Base-by-base conservation (phyloP, 2,888 invertebrate species). In the Cheilosia impressa region DNA sequence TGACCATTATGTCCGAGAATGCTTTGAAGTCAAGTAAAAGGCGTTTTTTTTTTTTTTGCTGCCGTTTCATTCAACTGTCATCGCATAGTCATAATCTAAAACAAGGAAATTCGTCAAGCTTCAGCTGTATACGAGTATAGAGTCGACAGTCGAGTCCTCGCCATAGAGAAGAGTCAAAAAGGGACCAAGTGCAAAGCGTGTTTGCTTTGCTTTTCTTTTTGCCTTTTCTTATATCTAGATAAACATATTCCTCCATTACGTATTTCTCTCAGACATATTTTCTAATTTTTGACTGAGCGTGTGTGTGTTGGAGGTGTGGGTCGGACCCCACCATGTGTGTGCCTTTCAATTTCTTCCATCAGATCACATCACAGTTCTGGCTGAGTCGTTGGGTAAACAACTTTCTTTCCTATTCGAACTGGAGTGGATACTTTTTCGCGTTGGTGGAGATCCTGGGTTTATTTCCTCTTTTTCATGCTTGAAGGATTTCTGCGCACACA, bases 71-170 rank as follows among this genome's bases (percentile, higher is more conserved):
- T 17, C 52, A 24, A 4, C 52, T 43, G 53, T 62, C 62, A 68
- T 53, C 41, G 60, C 24, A 24, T 57, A 76, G 60, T 76, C 76
- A 60, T 60, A 76, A 68, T 66, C 63, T 38, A 2, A 57, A 63
- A 62, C 78, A 63, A 69, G 47, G 50, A 71, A 63, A 78, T 78
- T 63, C 69, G 63, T 71, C 69, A 78, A 63, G 38, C 55, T 45
- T 19, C 68, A 57, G 57, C 41, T 19, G 47, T 19, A 15, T 43
- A 47, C 47, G 19, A 10, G 19, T 13, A 22, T 24, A 24, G 5
- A 24, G 24, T 13, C 2, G 52, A 24, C 2, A 24, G 24, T 13
- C 2, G 52, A 22, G 10, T 24, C 22, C 22, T 50, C 9, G 63
- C 19, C 6, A 34, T 4, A 17, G 15, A 17, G 24, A 22, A 2